phyloP scores from a whole-genome alignment of 2,797 vertebrate species.

The Pseudochirops corinnae region DNA sequence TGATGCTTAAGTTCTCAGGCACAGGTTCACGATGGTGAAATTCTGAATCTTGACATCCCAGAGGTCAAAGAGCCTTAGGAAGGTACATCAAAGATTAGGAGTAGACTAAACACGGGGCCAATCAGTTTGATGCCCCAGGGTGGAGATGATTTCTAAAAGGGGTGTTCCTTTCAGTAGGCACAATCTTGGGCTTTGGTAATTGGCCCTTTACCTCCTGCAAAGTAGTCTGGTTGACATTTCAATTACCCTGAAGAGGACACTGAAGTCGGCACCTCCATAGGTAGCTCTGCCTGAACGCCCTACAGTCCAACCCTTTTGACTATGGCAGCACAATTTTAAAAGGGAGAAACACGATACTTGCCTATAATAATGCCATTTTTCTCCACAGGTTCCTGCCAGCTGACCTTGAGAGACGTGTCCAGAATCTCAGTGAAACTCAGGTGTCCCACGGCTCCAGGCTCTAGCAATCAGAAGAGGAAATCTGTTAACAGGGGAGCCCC shows the following conservation, averaged over 20 bases:
- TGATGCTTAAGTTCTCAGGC: background rate
- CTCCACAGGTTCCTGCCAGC: conserved; percentile 96
- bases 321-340: background rate
- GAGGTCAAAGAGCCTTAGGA: conserved; percentile 5
- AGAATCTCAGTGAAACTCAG: conserved; percentile 97
- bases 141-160: conserved; percentile 57
- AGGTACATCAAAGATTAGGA: background rate
- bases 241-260: conserved; percentile 49
- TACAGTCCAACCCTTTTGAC: background rate
- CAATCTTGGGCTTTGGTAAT: conserved; percentile 53
- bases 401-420: conserved; percentile 96
- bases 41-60: background rate
- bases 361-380: conserved; percentile 95
- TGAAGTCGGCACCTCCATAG: background rate
- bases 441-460: conserved; percentile 92
- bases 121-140: conserved; percentile 16
- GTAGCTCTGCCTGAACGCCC: conserved; percentile 17
- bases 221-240: conserved; percentile 48
- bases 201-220: conserved; percentile 34
- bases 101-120: background rate
- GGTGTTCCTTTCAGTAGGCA: conserved; percentile 23
- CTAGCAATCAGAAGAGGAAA: conserved; percentile 84
- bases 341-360: conserved; percentile 74
- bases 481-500: conserved; percentile 61
- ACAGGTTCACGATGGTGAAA: background rate